These are phyloP conservation scores for Oligia fasciuncula DNA, from an alignment of 2,888 invertebrate genomes.

Conservation along the genomic window DNA sequence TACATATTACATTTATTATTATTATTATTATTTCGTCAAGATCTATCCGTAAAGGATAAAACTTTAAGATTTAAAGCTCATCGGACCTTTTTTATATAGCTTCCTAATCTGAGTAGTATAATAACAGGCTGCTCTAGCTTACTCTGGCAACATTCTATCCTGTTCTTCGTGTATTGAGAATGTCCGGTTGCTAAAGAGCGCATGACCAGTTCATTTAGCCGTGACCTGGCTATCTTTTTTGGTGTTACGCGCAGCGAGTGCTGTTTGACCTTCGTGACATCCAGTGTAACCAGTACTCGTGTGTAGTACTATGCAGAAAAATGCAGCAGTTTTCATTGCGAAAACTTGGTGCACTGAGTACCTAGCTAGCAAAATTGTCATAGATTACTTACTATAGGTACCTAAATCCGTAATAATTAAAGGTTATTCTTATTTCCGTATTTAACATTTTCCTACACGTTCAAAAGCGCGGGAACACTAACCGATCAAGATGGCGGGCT, in stretches of 20 bases:
- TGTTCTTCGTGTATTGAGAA: conserved; percentile 10
- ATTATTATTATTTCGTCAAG: not conserved
- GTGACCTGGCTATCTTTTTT: conserved; percentile 50
- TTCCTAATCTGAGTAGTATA: not conserved
- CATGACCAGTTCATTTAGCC: conserved; percentile 47
- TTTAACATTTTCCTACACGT: not conserved
- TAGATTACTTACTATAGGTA: not conserved
- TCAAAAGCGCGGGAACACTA: conserved; percentile 3
- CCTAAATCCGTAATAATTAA: not conserved
- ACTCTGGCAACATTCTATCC: not conserved
- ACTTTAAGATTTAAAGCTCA: not conserved
- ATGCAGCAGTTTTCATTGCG: not conserved
- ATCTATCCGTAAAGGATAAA: too few species aligned
- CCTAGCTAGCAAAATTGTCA: not conserved
- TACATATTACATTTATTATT: too few species aligned
- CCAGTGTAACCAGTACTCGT: conserved; percentile 29
- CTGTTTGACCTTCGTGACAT: conserved; percentile 40
- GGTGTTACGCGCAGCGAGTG: conserved; percentile 32
- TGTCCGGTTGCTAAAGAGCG: conserved; percentile 36
- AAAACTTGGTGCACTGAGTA: not conserved
- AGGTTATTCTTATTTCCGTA: not conserved
- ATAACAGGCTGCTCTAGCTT: not conserved
- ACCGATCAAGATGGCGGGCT: conserved; percentile 20
- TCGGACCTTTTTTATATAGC: not conserved
- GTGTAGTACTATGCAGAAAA: conserved; percentile 18